Evolutionary conservation across 2,113 vertebrate genomes (phyloP).

Genomic region (Dendrocopos noguchii): DNA sequence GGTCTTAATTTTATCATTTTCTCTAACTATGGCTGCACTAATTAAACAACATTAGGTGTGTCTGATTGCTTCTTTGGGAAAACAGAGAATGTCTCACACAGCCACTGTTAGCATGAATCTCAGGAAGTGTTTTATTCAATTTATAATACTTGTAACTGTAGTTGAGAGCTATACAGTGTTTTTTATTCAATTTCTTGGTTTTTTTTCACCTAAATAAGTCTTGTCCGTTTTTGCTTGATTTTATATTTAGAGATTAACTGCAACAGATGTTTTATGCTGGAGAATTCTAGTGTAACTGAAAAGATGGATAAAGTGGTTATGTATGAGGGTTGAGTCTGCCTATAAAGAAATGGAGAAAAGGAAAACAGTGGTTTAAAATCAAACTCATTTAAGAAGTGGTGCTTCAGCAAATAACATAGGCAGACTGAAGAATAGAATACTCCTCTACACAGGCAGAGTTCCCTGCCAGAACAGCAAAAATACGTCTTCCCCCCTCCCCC

Average conservation of each 20-base stretch:
- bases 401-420: background rate
- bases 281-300: background rate
- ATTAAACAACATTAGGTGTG: background rate
- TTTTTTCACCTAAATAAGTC: background rate
- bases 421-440: background rate
- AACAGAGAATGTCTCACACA: background rate
- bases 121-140: background rate
- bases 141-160: background rate
- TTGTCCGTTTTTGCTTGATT: background rate
- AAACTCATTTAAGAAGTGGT: background rate
- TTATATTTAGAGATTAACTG: background rate
- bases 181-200: background rate
- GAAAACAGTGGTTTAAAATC: background rate
- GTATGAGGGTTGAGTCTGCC: background rate
- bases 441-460: background rate
- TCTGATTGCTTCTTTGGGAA: constrained; percentile 21
- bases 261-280: background rate
- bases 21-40: background rate
- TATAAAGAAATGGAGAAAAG: background rate
- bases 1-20: constrained; percentile 2
- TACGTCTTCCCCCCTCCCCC: too few relatives aligned
- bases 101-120: background rate
- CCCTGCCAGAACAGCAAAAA: background rate
- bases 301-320: background rate
- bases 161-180: background rate